Evolutionary conservation across 2,888 invertebrate species (phyloP), one percentile per base, ranked within the genome.

Genomic region (Arctia plantaginis): DNA sequence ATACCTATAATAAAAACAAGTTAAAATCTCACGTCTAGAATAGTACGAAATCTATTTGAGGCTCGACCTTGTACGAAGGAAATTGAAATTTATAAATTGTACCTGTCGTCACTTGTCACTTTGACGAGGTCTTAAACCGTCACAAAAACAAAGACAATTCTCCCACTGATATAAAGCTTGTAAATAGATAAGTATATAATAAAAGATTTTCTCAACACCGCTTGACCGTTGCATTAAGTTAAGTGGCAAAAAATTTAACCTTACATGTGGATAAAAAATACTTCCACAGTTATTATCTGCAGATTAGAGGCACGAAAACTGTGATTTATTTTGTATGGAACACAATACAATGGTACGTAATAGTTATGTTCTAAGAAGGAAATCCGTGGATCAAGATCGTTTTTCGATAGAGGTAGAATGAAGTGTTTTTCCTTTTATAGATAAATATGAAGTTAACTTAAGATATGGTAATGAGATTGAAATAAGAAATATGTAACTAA

Each of bases 91-190:
- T 74, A 80, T 81, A 79, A 82, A 86, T 82, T 83, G 85, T 77
- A n/a, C n/a, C 74, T 69, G 73, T 76, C 80, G 72, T 82, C 82
- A 86, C 80, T 85, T 83, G 85, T 84, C 80, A 78, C 82, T 80
- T 80, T 75, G 82, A 81, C 88, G 88, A 88, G 88, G 88, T 80
- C 84, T 82, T 84, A 88, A 80, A 39, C 68, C 76, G 71, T 27
- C 10, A 67, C 10, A 27, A 67, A 41, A 59, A 47, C 75, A 81
- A 69, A 83, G 73, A 73, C n/a, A 75, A 74, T 79, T 84, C 81
- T 84, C 76, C 74, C 75, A 75, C 80, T 73, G 75, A 78, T 76
- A 73, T 71, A 76, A 73, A 75, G 30, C 39, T 66, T n/a, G 8
- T 23, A 39, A 66, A 39, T 23, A 39, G 23, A 39, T 35, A 27